Percentiles rank a stretch among this genome's conserved stretches.
Evolutionary conservation across 2,113 vertebrate species (phyloP).

Genomic region (Ardeotis arabs): DNA sequence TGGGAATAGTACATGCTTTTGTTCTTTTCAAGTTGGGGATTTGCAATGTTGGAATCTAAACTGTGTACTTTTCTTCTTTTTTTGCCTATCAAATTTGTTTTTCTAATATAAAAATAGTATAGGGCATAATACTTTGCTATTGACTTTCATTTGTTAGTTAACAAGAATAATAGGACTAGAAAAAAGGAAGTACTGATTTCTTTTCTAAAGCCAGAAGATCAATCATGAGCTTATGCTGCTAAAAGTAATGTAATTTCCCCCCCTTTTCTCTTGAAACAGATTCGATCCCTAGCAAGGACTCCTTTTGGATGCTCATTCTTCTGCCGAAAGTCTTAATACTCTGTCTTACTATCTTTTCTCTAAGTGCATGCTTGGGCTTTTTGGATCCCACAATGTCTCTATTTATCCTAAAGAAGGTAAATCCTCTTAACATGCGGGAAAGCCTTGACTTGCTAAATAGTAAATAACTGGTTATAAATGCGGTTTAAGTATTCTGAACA

Average conservation of each 20-base stretch:
- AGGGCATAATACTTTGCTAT: background rate
- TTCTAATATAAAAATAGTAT: background rate
- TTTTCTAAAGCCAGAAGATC: background rate
- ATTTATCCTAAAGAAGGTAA: slow-evolving; percentile 86
- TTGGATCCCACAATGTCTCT: slow-evolving; percentile 92
- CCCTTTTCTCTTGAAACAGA: slow-evolving; percentile 70
- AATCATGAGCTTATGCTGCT: background rate
- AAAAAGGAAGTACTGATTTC: background rate
- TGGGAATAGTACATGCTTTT: background rate
- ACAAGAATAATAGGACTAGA: background rate
- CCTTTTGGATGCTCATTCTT: slow-evolving; percentile 84
- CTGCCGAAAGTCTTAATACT: slow-evolving; percentile 82
- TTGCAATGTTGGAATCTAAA: background rate
- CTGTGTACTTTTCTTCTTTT: background rate
- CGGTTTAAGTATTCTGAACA: background rate
- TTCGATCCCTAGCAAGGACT: slow-evolving; percentile 76
- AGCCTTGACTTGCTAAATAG: background rate
- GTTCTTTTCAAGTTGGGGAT: background rate
- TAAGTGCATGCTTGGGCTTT: slow-evolving; percentile 88
- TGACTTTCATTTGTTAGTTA: background rate
- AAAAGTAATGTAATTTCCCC: background rate
- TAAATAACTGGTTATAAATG: background rate
- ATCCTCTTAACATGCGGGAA: background rate
- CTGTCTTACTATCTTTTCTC: slow-evolving; percentile 81
- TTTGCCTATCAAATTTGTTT: background rate